These are phyloP conservation scores for Poecilia picta DNA, from an alignment of 2,797 vertebrate genomes.

Conservation along the genomic window DNA sequence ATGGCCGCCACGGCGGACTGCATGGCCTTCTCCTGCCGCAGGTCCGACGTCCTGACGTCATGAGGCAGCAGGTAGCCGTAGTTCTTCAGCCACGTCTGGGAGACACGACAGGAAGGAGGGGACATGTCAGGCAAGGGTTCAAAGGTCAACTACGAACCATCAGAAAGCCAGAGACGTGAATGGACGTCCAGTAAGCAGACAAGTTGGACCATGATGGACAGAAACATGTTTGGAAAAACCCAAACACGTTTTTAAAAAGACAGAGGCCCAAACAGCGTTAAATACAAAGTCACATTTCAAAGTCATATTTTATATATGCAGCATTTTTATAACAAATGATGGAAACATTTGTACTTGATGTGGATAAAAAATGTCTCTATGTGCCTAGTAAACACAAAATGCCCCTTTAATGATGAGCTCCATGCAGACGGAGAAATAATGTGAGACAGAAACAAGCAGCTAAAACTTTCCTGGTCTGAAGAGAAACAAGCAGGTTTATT, in stretches of 20 bases:
- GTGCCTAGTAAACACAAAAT: too few relatives aligned
- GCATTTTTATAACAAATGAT: too few relatives aligned
- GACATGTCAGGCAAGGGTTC: not conserved
- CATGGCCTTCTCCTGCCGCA: constrained; percentile 89
- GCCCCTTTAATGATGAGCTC: not conserved
- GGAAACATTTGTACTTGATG: too few relatives aligned
- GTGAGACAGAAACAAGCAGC: not conserved
- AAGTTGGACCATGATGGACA: not conserved
- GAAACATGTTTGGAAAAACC: not conserved
- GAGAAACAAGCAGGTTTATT: not conserved
- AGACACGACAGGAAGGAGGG: not conserved
- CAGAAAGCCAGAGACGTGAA: not conserved
- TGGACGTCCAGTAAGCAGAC: too few relatives aligned
- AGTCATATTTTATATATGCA: too few relatives aligned
- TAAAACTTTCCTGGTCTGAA: not conserved
- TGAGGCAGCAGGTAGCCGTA: constrained; percentile 92
- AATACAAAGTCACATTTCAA: too few relatives aligned
- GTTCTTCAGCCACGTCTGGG: constrained; percentile 91
- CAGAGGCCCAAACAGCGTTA: too few relatives aligned
- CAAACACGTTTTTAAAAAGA: too few relatives aligned
- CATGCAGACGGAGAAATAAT: not conserved
- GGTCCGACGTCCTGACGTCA: constrained; percentile 85
- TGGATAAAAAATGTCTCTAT: too few relatives aligned
- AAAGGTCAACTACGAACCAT: not conserved
- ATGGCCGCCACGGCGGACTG: constrained; percentile 91